Base-by-base conservation (phyloP, 1,140 invertebrate genomes). In the Drosophila triauraria region DNA sequence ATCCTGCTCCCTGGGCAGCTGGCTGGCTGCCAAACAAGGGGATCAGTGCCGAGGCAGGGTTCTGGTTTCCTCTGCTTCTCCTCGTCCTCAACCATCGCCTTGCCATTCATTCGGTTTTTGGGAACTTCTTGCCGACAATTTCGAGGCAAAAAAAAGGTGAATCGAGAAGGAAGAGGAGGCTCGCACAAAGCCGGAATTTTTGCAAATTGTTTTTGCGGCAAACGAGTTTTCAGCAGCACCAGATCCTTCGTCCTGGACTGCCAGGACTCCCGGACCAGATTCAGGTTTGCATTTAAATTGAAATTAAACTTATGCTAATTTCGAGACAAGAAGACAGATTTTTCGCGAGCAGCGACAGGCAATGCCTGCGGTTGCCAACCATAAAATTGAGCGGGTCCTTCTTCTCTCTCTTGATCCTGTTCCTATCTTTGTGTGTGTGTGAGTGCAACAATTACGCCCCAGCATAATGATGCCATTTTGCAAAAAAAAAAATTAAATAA, bases 271-370 rank as follows among this genome's bases (percentile, higher is more conserved):
- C 32, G 32, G 32, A 10, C 32, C 32, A 10, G 44, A 64, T 87
- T 88, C 84, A 58, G 77, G 84, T 87, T 87, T 87, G 74, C 70
- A 72, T 81, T 81, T 82, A 82, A 86, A 85, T 86, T 87, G 65
- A 87, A 90, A 88, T 88, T 90, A 90, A 78, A 75, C 77, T 90
- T 88, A 88, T 88, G 84, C 84, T 88, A 88, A 88, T 88, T 90
- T 88, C 44, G 15, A 56, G 8, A 20, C 44, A 83, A 83, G 35
- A 56, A 56, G 53, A 69, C 74, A 69, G 46, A 64, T 80, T 80
- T 67, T 46, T 74, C 32, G 60, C 59, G 35, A 30, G 27, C 53
- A 35, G 44, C 44, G 10, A 35, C 15, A 10, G 32, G 85, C 77
- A 30, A 5, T 30, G 27, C 27, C 27, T 75, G 75, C 82, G 76